Conservation (phyloP, 2,888 invertebrate genomes). For the Barypeithes pellucidus region DNA sequence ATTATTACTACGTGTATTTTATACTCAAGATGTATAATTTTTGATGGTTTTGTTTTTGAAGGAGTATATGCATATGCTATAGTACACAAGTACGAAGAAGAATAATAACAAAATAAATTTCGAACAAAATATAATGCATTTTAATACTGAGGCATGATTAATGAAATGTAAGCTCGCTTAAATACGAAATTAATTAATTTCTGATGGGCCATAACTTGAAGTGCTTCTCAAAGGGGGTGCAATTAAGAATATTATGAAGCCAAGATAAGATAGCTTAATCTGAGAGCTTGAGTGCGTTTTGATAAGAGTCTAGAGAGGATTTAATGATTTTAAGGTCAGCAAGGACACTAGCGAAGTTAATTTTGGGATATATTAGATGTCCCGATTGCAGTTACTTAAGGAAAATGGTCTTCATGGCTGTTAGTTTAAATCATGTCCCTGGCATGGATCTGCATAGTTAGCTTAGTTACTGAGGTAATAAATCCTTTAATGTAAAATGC, state of each 20-base stretch:
- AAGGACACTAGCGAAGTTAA: constrained; percentile 9
- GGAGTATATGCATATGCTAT: no score
- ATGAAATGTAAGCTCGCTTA: constrained; percentile 33
- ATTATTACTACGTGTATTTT: no score
- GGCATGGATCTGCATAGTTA: not conserved
- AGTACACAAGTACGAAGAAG: no score
- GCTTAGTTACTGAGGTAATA: not conserved
- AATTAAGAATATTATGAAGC: constrained; percentile 45
- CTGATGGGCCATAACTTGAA: constrained; percentile 33
- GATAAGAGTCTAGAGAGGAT: constrained; percentile 13
- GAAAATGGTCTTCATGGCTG: not conserved
- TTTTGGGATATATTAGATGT: constrained; percentile 7
- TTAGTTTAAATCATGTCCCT: not conserved
- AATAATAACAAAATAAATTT: no score
- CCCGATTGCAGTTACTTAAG: not conserved
- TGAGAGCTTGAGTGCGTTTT: not conserved
- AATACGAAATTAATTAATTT: constrained; percentile 44
- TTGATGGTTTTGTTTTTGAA: no score
- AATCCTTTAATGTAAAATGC: no score
- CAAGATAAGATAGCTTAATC: constrained; percentile 33
- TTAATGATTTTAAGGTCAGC: constrained; percentile 8
- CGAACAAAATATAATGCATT: no score
- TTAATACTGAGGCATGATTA: constrained; percentile 44
- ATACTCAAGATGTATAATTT: no score
- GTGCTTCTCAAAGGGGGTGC: constrained; percentile 27